Percentiles rank a stretch among this genome's conserved stretches.
phyloP scores from a whole-genome alignment of 2,888 invertebrate genomes.

The Rhimphoctona megacephalus region DNA sequence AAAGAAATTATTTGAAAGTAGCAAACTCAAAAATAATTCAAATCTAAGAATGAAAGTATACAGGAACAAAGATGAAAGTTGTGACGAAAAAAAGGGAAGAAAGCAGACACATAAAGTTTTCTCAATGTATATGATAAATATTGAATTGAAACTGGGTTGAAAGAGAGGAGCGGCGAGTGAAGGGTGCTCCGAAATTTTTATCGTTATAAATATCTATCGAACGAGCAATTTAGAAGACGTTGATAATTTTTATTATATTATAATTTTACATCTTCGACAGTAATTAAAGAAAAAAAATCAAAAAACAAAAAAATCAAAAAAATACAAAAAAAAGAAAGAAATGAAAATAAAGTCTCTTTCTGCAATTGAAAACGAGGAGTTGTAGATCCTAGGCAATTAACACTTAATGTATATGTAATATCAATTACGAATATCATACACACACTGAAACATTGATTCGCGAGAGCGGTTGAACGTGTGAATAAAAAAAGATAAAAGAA shows the following conservation, averaged over 20 bases:
- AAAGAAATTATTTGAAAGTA: slow-evolving; percentile 56
- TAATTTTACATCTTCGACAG: slow-evolving; percentile 63
- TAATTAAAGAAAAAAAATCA: slow-evolving; percentile 26
- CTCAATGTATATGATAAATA: slow-evolving; percentile 53
- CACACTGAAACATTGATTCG: slow-evolving; percentile 63
- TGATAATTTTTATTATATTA: slow-evolving; percentile 55
- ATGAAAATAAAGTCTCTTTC: slow-evolving; percentile 59
- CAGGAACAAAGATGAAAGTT: slow-evolving; percentile 53
- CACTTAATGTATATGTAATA: slow-evolving; percentile 65
- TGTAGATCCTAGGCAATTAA: slow-evolving; percentile 59
- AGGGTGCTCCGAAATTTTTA: slow-evolving; percentile 59
- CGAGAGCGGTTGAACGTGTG: slow-evolving; percentile 25
- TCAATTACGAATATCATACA: slow-evolving; percentile 58
- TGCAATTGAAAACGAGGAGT: slow-evolving; percentile 68
- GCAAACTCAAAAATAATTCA: slow-evolving; percentile 40
- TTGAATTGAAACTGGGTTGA: slow-evolving; percentile 16
- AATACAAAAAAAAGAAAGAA: slow-evolving; percentile 38
- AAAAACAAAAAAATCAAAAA: slow-evolving; percentile 31
- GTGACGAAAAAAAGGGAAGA: slow-evolving; percentile 23
- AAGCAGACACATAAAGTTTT: slow-evolving; percentile 8
- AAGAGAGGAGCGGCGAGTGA: slow-evolving; percentile 9
- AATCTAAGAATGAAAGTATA: slow-evolving; percentile 68
- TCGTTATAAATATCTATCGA: slow-evolving; percentile 61
- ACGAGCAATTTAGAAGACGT: slow-evolving; percentile 43
- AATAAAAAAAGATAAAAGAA: slow-evolving; percentile 32